Evolutionary conservation across 2,888 invertebrate species (phyloP).

Genomic region (Lapara coniferarum): DNA sequence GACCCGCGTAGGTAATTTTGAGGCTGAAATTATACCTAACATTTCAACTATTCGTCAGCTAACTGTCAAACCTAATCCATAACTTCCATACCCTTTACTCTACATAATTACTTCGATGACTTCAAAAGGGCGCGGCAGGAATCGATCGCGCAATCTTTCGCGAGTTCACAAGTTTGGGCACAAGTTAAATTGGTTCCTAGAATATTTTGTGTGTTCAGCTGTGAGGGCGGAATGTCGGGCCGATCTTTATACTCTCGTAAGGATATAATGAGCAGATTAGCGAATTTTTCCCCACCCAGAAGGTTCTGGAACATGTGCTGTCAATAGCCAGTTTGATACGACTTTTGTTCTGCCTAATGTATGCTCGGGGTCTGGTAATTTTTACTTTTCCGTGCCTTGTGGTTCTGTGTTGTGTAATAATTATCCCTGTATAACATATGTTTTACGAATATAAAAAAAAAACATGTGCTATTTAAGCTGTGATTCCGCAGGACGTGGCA

Average conservation of each 20-base stretch:
- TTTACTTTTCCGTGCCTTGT: neutral
- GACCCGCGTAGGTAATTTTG: too few relatives aligned
- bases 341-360: constrained; percentile 2
- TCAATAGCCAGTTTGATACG: constrained; percentile 20
- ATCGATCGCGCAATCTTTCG: constrained; percentile 53
- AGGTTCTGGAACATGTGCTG: constrained; percentile 5
- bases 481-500: too few relatives aligned
- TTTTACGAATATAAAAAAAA: too few relatives aligned
- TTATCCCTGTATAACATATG: neutral
- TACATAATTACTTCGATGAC: constrained; percentile 56
- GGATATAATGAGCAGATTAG: constrained; percentile 40
- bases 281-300: constrained; percentile 13
- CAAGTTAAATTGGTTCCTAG: constrained; percentile 62
- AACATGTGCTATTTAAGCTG: too few relatives aligned
- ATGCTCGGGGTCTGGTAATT: neutral
- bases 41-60: too few relatives aligned
- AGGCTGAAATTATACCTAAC: too few relatives aligned
- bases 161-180: constrained; percentile 52
- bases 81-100: constrained; percentile 31
- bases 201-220: constrained; percentile 52
- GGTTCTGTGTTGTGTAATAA: neutral
- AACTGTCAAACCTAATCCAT: too few relatives aligned
- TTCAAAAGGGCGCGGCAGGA: constrained; percentile 46
- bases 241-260: constrained; percentile 42
- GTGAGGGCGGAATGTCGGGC: constrained; percentile 39